Conservation (phyloP, 2,888 invertebrate species). For the Biston betularia region DNA sequence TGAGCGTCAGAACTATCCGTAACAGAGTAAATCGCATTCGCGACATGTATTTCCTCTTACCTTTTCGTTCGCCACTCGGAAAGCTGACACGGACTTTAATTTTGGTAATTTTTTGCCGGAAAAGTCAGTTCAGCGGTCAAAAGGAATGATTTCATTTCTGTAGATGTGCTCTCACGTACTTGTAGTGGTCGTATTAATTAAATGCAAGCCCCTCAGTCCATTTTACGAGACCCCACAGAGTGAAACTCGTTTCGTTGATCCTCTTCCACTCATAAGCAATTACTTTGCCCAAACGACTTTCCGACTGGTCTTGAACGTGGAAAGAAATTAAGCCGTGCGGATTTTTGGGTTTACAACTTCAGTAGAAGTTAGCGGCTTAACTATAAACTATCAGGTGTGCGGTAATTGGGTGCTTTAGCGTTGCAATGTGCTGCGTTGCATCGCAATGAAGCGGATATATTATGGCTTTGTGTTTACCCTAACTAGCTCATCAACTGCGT, state of each 20-base stretch:
- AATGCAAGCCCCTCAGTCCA: constrained; percentile 83
- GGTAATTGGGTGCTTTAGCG: constrained; percentile 37
- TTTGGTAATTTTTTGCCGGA: constrained; percentile 66
- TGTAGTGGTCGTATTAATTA: constrained; percentile 81
- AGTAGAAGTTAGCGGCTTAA: constrained; percentile 67
- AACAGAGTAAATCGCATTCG: constrained; percentile 47
- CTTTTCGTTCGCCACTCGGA: constrained; percentile 42
- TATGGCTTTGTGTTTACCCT: constrained; percentile 17
- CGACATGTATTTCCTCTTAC: constrained; percentile 54
- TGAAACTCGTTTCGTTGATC: constrained; percentile 82
- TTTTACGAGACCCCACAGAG: constrained; percentile 78
- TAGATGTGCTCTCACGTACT: constrained; percentile 76
- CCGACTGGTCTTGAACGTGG: constrained; percentile 71
- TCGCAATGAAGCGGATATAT: constrained; percentile 31
- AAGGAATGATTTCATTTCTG: constrained; percentile 76
- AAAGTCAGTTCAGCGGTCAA: constrained; percentile 72
- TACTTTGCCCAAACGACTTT: constrained; percentile 81
- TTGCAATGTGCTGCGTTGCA: constrained; percentile 30
- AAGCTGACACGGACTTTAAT: constrained; percentile 61
- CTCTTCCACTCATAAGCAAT: constrained; percentile 84
- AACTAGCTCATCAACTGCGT: constrained; percentile 27
- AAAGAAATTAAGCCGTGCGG: constrained; percentile 79
- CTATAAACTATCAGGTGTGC: constrained; percentile 53
- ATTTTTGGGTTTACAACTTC: constrained; percentile 72
- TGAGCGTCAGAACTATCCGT: constrained; percentile 34